phyloP scores from a whole-genome alignment of 2,888 invertebrate species.

The Calameuta pallipes region DNA sequence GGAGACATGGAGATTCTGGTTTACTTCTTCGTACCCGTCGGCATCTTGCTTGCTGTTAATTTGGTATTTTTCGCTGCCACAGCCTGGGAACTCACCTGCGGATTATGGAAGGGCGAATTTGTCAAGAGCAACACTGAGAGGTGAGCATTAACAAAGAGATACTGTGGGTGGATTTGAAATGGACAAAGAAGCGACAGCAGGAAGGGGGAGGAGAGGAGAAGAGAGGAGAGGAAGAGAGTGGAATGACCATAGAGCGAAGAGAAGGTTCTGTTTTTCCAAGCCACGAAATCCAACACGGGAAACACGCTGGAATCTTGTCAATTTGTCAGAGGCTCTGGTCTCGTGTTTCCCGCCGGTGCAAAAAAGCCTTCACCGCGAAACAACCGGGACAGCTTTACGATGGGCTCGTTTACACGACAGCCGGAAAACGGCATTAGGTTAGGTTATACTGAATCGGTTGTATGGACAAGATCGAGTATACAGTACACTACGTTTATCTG shows the following conservation, averaged over 20 bases:
- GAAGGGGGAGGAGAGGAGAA: too few relatives aligned
- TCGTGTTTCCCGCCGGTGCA: not conserved
- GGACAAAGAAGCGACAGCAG: too few relatives aligned
- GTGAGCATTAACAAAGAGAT: slow-evolving; percentile 57
- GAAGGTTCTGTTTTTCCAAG: not conserved
- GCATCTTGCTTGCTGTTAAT: slow-evolving; percentile 81
- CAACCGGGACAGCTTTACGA: slow-evolving; percentile 1
- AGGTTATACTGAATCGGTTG: too few relatives aligned
- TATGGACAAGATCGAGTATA: too few relatives aligned
- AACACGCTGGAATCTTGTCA: slow-evolving; percentile 3
- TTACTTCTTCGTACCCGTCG: slow-evolving; percentile 88
- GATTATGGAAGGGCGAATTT: slow-evolving; percentile 88
- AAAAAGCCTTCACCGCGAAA: slow-evolving; percentile 1
- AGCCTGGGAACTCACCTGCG: slow-evolving; percentile 86
- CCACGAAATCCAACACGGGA: not conserved
- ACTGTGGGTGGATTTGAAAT: not conserved
- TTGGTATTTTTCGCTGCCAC: slow-evolving; percentile 83
- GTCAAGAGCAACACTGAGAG: slow-evolving; percentile 86
- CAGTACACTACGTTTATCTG: too few relatives aligned
- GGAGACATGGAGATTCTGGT: slow-evolving; percentile 83
- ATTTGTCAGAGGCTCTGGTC: not conserved
- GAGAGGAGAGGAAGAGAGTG: too few relatives aligned
- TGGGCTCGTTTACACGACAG: too few relatives aligned
- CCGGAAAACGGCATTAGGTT: too few relatives aligned
- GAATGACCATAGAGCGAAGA: too few relatives aligned